A percentile compares a stretch with the other conserved stretches of the same genome.
Evolutionary conservation across 2,113 vertebrate species (phyloP).

Genomic region (Cebus imitator): DNA sequence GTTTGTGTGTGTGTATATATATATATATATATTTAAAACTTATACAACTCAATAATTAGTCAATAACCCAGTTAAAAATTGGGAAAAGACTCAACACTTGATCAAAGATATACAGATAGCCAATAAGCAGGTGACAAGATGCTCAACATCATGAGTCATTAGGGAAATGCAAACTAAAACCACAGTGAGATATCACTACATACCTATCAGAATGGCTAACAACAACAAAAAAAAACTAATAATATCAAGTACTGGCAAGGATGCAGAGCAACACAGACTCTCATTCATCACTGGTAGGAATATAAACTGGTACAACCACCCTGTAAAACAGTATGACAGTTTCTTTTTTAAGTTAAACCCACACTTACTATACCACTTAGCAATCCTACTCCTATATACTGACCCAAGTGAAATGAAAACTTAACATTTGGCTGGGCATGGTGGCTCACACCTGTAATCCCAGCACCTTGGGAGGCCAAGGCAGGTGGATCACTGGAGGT

Average conservation of each 20-base stretch:
- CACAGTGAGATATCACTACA: neutral
- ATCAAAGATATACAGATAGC: neutral
- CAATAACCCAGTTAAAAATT: too few species aligned
- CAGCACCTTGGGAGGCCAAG: too few species aligned
- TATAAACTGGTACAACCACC: neutral
- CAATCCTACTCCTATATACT: neutral
- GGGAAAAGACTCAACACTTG: neutral
- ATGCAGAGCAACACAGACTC: neutral
- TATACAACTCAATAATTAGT: neutral
- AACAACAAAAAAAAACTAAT: neutral
- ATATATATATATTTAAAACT: neutral
- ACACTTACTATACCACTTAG: neutral
- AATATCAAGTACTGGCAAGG: neutral
- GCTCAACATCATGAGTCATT: neutral
- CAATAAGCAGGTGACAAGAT: neutral
- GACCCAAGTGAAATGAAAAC: neutral
- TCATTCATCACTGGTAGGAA: neutral
- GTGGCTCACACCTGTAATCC: too few species aligned
- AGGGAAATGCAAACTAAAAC: slow-evolving; percentile 18
- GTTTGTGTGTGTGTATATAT: too few species aligned
- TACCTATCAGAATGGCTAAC: neutral
- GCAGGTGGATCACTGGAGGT: too few species aligned
- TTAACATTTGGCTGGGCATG: too few species aligned
- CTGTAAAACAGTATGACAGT: neutral
- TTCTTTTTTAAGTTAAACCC: neutral